phyloP scores from a whole-genome alignment of 2,113 vertebrate species.

The western clawed frog (Xenopus tropicalis) region UCB_Xtro_10.0 CM004443.2:123875001-123875500 shows the following conservation, averaged over 20 bases:
- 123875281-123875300: constrained; percentile 35
- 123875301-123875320: constrained; percentile 50
- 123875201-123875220: constrained; percentile 33
- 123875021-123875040: neutral
- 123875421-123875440: constrained; percentile 65
- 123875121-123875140: constrained; percentile 7
- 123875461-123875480: constrained; percentile 57
- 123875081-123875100: neutral
- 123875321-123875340: constrained; percentile 54
- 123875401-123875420: constrained; percentile 60
- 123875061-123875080: constrained; percentile 2
- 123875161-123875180: neutral
- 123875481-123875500: constrained; percentile 46
- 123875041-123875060: constrained; percentile 10
- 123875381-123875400: constrained; percentile 62
- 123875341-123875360: constrained; percentile 59
- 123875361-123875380: constrained; percentile 60
- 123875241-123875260: neutral
- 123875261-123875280: constrained; percentile 7
- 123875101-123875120: constrained; percentile 20
- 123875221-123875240: neutral
- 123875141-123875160: constrained; percentile 13
- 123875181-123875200: neutral
- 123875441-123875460: constrained; percentile 58
- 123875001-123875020: neutral